Evolutionary conservation across 37 sponge, comb jelly and placozoan genomes (phyloP).

Genomic region (Chondrosia reniformis): DNA sequence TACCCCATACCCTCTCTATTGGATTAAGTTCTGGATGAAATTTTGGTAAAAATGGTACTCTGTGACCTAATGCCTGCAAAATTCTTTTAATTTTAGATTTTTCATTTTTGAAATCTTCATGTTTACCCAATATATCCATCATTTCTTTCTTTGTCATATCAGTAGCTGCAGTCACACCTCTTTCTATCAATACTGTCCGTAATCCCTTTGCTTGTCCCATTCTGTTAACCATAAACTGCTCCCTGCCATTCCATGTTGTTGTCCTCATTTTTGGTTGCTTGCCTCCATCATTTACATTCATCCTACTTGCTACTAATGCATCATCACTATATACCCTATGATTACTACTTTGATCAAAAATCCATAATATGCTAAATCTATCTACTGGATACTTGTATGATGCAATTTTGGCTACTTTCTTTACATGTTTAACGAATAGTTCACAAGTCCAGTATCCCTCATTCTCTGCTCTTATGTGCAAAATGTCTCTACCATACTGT

Average conservation of each 20-base stretch:
- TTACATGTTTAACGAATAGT: constrained; percentile 8
- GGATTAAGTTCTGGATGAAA: constrained; percentile 38
- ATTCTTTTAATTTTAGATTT: not conserved
- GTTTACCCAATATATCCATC: not conserved
- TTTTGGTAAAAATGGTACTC: not conserved
- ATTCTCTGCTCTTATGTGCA: constrained; percentile 9
- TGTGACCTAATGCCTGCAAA: not conserved
- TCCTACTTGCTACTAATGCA: constrained; percentile 13
- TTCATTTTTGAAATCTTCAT: constrained; percentile 16
- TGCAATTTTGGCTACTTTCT: constrained; percentile 16
- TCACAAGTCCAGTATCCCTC: constrained; percentile 22
- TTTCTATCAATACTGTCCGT: not conserved
- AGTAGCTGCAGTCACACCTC: not conserved
- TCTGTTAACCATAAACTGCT: not conserved
- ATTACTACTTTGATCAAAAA: constrained; percentile 27
- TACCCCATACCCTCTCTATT: constrained; percentile 27
- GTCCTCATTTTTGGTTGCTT: not conserved
- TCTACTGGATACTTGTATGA: constrained; percentile 26
- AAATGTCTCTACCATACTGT: not conserved
- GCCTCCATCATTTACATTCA: constrained; percentile 38
- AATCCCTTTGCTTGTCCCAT: constrained; percentile 15
- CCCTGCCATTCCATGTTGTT: not conserved
- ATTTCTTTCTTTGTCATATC: not conserved
- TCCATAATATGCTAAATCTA: not conserved
- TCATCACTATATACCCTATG: constrained; percentile 23